Base-by-base conservation (phyloP, 2,113 vertebrate genomes). In the Accipiter cooperii region DNA sequence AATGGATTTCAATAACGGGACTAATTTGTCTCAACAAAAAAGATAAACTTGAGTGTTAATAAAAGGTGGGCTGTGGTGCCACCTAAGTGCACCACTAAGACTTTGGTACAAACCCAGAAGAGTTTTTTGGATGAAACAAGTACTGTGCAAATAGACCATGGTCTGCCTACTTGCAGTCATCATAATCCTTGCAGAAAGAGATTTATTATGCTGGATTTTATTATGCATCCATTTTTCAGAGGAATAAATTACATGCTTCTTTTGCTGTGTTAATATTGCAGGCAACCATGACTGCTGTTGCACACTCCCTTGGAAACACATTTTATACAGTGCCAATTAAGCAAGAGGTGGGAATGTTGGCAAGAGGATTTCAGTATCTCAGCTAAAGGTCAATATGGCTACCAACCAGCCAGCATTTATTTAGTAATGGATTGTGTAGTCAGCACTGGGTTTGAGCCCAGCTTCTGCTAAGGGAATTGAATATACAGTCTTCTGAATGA, bases 261-360 rank as follows among this genome's bases (percentile, higher is more conserved):
- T 88, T 97, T 97, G 29, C 84, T 95, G 44, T 91, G 88, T 89
- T 97, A 97, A 94, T 96, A 92, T 90, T 87, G 54, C 44, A 93
- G 84, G 69, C 11, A 0, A 79, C 88, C 64, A 69, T 71, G 70
- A 78, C 85, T 88, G 71, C 76, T 95, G 46, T 85, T 92, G 65
- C 94, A 90, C 80, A 76, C 38, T 95, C 38, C 93, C 85, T 97
- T 76, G 89, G 92, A 93, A 93, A 94, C 83, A 88, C 70, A 87
- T 97, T 97, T 97, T 88, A 78, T 95, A 86, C 52, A 82, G 76
- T 91, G 68, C 90, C 94, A 97, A 71, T 97, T 97, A 97, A 97
- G 69, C 74, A 95, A 89, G 93, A 97, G 93, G 90, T 87, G 44
- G 91, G 75, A 95, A 95, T 76, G 36, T 57, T 96, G 96, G 93